A percentile compares a stretch with the other conserved stretches of the same genome.
phyloP scores from a whole-genome alignment of 2,797 vertebrate genomes.

The Cichlasoma orientale region DNA sequence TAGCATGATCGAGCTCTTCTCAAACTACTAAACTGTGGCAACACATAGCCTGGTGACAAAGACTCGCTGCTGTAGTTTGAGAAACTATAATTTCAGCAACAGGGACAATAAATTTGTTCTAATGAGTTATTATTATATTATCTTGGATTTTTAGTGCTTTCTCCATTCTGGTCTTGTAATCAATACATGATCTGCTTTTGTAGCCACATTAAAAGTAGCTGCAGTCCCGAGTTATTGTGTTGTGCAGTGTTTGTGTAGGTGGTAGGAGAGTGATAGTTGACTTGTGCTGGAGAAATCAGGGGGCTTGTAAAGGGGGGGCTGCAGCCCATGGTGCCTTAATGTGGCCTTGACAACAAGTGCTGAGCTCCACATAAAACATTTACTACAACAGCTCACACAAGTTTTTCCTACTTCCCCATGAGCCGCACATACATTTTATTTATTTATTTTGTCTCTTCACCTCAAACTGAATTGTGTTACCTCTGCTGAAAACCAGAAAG shows the following conservation, averaged over 20 bases:
- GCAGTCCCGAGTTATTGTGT: neutral
- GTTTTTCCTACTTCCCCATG: neutral
- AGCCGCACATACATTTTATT: neutral
- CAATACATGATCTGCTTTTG: rapidly evolving
- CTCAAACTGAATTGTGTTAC: slow-evolving; percentile 4
- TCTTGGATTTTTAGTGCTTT: neutral
- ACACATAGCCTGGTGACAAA: rapidly evolving
- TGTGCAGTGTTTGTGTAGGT: neutral
- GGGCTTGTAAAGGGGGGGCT: neutral
- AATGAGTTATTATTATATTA: too few species aligned
- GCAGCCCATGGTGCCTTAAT: neutral
- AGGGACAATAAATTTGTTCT: too few species aligned
- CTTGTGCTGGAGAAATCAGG: neutral
- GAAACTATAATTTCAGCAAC: too few species aligned
- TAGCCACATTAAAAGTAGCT: neutral
- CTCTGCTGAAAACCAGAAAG: slow-evolving; percentile 24
- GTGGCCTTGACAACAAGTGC: neutral
- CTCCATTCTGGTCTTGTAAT: neutral
- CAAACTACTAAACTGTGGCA: too few species aligned
- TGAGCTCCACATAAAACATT: neutral
- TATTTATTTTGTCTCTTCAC: neutral
- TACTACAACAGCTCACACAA: neutral
- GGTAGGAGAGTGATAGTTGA: neutral
- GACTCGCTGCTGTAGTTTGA: neutral
- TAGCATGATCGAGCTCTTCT: too few species aligned